Evolutionary conservation across 2,888 invertebrate species (phyloP).

Genomic region (Philonicus albiceps): DNA sequence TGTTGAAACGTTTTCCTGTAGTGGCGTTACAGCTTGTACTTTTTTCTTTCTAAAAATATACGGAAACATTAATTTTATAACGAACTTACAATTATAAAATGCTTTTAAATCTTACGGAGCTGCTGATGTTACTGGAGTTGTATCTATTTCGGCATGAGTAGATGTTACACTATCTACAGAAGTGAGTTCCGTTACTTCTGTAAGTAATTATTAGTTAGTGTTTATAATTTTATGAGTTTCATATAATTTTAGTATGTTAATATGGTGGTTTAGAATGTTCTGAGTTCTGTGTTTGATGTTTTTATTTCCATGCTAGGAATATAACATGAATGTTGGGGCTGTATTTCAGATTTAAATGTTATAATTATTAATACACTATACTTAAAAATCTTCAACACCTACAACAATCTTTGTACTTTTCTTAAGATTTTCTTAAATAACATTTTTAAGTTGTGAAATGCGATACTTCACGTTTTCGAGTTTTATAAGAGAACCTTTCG

Average conservation of each 20-base stretch:
- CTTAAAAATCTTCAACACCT: not conserved
- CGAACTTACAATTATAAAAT: not conserved
- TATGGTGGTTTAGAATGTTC: not conserved
- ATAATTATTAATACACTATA: not conserved
- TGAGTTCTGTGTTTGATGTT: not conserved
- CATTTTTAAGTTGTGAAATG: no score
- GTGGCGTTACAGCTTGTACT: conserved; percentile 45
- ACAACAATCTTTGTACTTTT: not conserved
- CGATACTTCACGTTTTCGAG: no score
- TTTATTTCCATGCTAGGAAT: not conserved
- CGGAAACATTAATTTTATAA: not conserved
- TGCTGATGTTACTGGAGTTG: conserved; percentile 57
- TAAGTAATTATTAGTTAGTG: conserved; percentile 37
- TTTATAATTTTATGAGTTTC: not conserved
- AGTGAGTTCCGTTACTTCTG: conserved; percentile 77
- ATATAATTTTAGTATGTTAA: not conserved
- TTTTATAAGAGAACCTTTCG: no score
- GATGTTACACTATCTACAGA: conserved; percentile 76
- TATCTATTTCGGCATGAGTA: conserved; percentile 69
- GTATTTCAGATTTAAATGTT: not conserved
- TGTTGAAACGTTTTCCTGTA: conserved; percentile 36
- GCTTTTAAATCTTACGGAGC: conserved; percentile 32
- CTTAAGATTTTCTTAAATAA: no score
- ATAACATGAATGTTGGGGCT: not conserved
- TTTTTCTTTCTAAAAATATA: conserved; percentile 47